phyloP scores from a whole-genome alignment of 2,113 vertebrate species.

The Trogon melanurus region DNA sequence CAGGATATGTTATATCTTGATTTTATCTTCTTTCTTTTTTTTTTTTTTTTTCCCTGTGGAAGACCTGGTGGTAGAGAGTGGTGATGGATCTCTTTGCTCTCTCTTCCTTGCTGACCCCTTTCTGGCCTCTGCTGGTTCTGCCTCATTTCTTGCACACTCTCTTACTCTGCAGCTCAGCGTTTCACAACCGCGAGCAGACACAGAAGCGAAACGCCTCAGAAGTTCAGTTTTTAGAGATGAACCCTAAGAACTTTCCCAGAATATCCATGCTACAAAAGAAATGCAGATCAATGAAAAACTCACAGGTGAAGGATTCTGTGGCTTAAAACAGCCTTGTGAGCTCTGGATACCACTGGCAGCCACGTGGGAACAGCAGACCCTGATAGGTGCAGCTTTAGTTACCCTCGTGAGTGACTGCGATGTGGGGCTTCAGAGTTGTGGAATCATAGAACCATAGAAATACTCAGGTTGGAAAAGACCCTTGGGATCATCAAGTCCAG shows the following conservation, averaged over 20 bases:
- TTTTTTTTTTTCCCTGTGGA: too few species aligned
- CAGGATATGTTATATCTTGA: not conserved
- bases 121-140: not conserved
- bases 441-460: too few species aligned
- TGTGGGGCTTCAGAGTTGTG: not conserved
- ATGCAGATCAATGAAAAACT: not conserved
- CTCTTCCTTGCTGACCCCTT: not conserved
- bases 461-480: too few species aligned
- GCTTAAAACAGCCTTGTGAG: not conserved
- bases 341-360: accelerated
- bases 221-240: not conserved
- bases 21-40: not conserved
- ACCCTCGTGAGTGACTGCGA: not conserved
- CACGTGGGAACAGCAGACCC: not conserved
- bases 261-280: not conserved
- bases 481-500: too few species aligned
- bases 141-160: not conserved
- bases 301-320: not conserved
- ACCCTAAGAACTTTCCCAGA: not conserved
- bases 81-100: not conserved
- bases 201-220: not conserved
- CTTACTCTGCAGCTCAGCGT: not conserved
- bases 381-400: accelerated
- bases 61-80: not conserved
- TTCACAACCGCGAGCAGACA: not conserved